A percentile compares a stretch with the other conserved stretches of the same genome.
Conservation (phyloP, 2,888 invertebrate species). For the Priocnemis perturbator region DNA sequence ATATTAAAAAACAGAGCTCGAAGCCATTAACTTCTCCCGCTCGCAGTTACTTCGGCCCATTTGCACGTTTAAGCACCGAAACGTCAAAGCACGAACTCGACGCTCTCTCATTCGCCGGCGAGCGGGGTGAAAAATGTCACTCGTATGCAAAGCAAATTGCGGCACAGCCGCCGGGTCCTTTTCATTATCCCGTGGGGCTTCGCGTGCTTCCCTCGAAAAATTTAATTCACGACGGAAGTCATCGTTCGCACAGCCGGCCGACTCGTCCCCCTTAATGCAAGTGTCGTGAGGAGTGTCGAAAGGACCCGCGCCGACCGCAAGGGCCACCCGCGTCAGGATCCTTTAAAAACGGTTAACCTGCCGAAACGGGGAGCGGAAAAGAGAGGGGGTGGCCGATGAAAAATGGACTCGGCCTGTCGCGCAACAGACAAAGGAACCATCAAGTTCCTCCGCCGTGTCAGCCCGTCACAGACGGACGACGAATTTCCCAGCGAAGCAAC, state of each 20-base stretch:
- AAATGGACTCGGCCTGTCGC: constrained; percentile 58
- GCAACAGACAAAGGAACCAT: constrained; percentile 58
- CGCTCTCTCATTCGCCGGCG: constrained; percentile 24
- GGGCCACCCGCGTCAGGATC: constrained; percentile 63
- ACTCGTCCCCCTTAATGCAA: constrained; percentile 39
- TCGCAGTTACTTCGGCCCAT: too few species aligned
- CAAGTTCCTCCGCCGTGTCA: constrained; percentile 44
- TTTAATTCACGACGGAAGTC: constrained; percentile 55
- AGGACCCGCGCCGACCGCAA: constrained; percentile 26
- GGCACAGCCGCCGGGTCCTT: constrained; percentile 41
- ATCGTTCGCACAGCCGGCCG: constrained; percentile 38
- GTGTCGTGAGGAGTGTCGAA: constrained; percentile 42
- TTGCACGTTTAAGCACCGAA: constrained; percentile 1
- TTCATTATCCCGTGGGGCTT: constrained; percentile 58
- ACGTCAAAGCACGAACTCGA: constrained; percentile 22
- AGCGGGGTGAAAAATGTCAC: constrained; percentile 62
- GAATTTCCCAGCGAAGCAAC: neutral
- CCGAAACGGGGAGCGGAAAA: constrained; percentile 38
- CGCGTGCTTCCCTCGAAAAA: constrained; percentile 37
- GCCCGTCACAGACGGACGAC: neutral
- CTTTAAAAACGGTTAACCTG: constrained; percentile 71
- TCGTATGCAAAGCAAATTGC: constrained; percentile 63
- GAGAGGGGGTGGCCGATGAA: too few species aligned
- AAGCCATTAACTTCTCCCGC: too few species aligned
- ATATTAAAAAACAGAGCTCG: too few species aligned